Evolutionary conservation across 2,113 vertebrate genomes (phyloP).

Genomic region (Ellobius talpinus): DNA sequence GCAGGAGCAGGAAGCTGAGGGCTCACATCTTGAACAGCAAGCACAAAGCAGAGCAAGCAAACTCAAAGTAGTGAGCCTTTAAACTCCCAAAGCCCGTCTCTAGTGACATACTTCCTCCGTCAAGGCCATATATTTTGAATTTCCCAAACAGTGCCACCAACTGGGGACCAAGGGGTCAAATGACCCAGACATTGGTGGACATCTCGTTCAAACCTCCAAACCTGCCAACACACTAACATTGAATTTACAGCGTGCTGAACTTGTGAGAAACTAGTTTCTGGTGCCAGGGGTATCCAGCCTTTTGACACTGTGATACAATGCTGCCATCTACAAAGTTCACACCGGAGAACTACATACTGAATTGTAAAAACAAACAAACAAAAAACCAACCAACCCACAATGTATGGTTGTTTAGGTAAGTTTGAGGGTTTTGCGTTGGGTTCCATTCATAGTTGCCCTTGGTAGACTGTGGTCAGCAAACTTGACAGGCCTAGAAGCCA

Average conservation of each 20-base stretch:
- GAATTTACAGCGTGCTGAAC: not conserved
- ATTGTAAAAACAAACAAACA: not conserved
- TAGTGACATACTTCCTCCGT: not conserved
- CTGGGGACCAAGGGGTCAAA: not conserved
- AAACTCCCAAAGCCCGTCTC: not conserved
- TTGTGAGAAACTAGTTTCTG: not conserved
- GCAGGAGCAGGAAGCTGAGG: not conserved
- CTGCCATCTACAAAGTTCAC: not conserved
- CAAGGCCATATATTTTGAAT: not conserved
- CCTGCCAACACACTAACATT: no score
- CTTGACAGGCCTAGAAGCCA: not conserved
- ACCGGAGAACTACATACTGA: no score
- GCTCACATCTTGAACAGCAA: not conserved
- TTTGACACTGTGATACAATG: not conserved
- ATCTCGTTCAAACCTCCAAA: not conserved
- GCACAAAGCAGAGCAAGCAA: not conserved
- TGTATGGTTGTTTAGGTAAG: no score
- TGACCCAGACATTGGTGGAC: not conserved
- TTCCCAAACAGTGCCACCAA: not conserved
- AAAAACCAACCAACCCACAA: not conserved
- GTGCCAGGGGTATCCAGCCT: not conserved
- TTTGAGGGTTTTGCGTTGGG: not conserved
- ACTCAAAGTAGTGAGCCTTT: not conserved
- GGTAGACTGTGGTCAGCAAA: not conserved
- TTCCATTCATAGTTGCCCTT: not conserved